Base-by-base conservation (phyloP, 2,113 vertebrate species). In the Montifringilla adamsi region DNA sequence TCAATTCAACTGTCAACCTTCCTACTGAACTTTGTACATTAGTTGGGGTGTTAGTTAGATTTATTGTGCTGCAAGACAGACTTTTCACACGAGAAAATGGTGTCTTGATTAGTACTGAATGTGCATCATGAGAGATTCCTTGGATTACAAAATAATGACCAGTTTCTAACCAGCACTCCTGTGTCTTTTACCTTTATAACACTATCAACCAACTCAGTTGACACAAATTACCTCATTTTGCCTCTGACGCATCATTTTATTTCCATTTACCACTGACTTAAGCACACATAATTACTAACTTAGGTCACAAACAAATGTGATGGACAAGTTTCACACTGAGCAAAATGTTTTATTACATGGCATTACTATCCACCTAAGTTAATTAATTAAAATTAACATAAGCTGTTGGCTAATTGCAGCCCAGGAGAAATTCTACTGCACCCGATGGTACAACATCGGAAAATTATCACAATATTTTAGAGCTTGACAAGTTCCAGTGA, bases 371-470 rank as follows among this genome's bases (percentile, higher is more conserved):
- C 94, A 73, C 87, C 81, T 78, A 87, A 93, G 89, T 96, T 95
- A 97, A 95, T 97, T 96, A 97, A 96, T 97, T 96, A 96, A 94
- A 97, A 97, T 96, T 96, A 96, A 96, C 96, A 97, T 93, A 96
- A 97, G 89, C 89, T 97, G 94, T 96, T 97, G 96, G 95, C 91
- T 97, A 96, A 97, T 97, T 96, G 94, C 95, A 96, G 91, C 96
- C 94, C 95, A 95, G 89, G 93, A 97, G 96, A 97, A 97, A 97
- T 95, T 96, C 94, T 97, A 97, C 93, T 93, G 94, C 95, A 96
- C 96, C 96, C 96, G 0, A 53, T 43, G 93, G 96, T 97, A 95
- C 60, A 95, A 95, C 93, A 91, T 5, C 10, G 15, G 93, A 84
- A 96, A 95, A 95, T 94, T 94, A 96, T 97, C 78, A 82, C 95